phyloP scores from a whole-genome alignment of 2,797 vertebrate species.

The Glossophaga mutica region DNA sequence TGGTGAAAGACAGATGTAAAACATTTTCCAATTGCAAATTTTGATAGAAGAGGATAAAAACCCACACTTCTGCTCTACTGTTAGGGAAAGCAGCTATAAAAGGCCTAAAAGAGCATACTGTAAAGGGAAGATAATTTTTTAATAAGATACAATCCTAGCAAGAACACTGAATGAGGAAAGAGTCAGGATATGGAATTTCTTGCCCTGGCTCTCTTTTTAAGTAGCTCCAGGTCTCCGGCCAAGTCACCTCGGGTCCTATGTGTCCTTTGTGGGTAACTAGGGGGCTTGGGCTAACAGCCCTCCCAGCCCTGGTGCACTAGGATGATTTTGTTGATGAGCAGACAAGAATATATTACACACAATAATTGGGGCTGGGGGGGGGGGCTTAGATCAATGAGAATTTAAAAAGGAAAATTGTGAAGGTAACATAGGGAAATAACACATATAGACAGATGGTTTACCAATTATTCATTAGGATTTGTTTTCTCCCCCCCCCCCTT shows the following conservation, averaged over 20 bases:
- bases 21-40: constrained; percentile 26
- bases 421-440: constrained; percentile 59
- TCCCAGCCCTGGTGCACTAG: not conserved
- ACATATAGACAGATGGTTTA: constrained; percentile 69
- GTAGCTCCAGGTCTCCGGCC: not conserved
- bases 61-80: not conserved
- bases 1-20: constrained; percentile 49
- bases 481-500: not conserved
- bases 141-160: not conserved
- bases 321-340: not conserved
- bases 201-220: not conserved
- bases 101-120: not conserved
- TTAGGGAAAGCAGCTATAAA: not conserved
- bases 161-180: not conserved
- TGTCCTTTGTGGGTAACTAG: not conserved
- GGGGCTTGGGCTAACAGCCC: not conserved
- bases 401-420: constrained; percentile 65
- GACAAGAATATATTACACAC: constrained; percentile 36
- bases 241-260: not conserved
- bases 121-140: not conserved
- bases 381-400: constrained; percentile 58
- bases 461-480: constrained; percentile 66
- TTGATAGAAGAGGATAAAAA: constrained; percentile 45
- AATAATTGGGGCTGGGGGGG: no score
- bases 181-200: not conserved